These are phyloP conservation scores for Heliconius hortense DNA, from an alignment of 2,888 invertebrate genomes.

Conservation along the genomic window DNA sequence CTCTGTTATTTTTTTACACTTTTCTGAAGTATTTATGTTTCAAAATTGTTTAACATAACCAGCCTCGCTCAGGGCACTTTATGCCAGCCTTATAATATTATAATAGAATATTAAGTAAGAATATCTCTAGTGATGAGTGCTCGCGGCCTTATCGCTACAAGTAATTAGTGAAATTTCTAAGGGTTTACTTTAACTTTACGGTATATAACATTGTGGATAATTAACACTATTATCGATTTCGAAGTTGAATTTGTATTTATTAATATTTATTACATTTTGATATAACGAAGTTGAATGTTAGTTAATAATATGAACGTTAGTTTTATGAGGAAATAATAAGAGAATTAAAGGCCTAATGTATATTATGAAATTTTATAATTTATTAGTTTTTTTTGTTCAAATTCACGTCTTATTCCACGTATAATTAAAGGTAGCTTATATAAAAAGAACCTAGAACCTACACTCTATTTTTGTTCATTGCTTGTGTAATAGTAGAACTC, in stretches of 20 bases:
- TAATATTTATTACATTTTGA: neutral
- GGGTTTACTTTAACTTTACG: slow-evolving; percentile 13
- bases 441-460: too few species aligned
- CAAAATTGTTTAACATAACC: slow-evolving; percentile 2
- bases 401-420: too few species aligned
- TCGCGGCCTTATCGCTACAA: slow-evolving; percentile 16
- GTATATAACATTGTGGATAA: slow-evolving; percentile 10
- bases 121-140: slow-evolving; percentile 18
- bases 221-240: slow-evolving; percentile 7
- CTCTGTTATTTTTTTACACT: too few species aligned
- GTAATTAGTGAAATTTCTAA: slow-evolving; percentile 22
- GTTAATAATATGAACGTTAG: too few species aligned
- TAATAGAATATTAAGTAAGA: slow-evolving; percentile 18
- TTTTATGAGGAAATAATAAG: neutral
- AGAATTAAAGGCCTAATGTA: neutral
- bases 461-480: too few species aligned
- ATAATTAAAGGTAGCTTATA: too few species aligned
- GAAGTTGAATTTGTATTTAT: neutral
- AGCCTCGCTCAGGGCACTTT: neutral
- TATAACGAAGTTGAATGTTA: too few species aligned
- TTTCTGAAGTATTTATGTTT: too few species aligned
- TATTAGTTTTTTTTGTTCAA: too few species aligned
- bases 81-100: slow-evolving; percentile 2
- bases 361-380: neutral
- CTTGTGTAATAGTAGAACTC: too few species aligned